Evolutionary conservation across 2,797 vertebrate genomes (phyloP).

Genomic region (Muscicapa striata): DNA sequence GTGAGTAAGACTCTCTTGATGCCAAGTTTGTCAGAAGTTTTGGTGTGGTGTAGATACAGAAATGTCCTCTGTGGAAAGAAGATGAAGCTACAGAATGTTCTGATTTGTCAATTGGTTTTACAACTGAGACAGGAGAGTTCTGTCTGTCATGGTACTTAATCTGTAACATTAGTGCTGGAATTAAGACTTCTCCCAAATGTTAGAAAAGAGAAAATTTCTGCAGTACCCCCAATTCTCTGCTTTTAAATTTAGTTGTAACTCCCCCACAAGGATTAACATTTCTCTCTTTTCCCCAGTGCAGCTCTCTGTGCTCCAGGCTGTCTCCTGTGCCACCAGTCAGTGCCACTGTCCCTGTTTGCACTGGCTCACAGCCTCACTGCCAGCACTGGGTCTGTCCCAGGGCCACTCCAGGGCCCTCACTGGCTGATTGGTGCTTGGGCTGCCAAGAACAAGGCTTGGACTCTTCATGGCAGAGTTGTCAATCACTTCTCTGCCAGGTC

Average conservation of each 20-base stretch:
- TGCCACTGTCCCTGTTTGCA: neutral
- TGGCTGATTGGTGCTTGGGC: accelerated
- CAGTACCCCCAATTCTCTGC: neutral
- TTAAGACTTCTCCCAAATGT: neutral
- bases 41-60: neutral
- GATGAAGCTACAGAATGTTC: neutral
- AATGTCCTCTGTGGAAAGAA: neutral
- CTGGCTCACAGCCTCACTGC: neutral
- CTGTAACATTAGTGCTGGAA: neutral
- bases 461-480: neutral
- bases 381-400: neutral
- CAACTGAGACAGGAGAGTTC: neutral
- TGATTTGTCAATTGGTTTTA: neutral
- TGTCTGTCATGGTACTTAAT: neutral
- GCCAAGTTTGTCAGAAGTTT: neutral
- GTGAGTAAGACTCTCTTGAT: neutral
- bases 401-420: neutral
- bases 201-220: neutral
- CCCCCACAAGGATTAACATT: neutral
- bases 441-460: neutral
- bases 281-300: neutral
- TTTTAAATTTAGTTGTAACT: neutral
- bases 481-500: neutral
- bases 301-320: neutral
- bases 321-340: neutral